A percentile compares a stretch with the other conserved stretches of the same genome.
Conservation (phyloP, 1,140 invertebrate genomes). For the Penaeus vannamei region DNA sequence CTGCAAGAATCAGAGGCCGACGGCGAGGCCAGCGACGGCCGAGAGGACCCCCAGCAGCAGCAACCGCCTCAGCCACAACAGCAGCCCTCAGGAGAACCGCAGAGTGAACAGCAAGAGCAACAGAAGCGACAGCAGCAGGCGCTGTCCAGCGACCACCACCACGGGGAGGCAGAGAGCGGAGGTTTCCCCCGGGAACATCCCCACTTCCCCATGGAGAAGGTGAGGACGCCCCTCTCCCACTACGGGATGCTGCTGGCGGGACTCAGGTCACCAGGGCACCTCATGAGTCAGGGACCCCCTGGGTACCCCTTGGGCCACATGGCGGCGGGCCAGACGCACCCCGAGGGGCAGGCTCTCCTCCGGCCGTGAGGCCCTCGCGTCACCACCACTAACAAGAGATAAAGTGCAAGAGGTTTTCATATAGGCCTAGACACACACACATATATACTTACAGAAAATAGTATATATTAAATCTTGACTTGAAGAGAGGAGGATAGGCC, state of each 20-base stretch:
- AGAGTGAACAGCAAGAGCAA: conserved; percentile 54
- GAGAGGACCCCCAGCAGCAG: conserved; percentile 57
- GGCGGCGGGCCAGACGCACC: no score
- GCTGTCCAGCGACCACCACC: conserved; percentile 45
- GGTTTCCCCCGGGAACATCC: conserved; percentile 38
- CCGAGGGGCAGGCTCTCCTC: no score
- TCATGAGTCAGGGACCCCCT: no score
- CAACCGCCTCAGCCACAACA: conserved; percentile 69
- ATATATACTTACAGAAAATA: background rate
- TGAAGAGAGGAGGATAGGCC: background rate
- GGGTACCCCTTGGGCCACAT: no score
- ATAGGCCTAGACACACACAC: background rate
- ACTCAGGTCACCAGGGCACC: no score
- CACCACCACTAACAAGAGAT: no score
- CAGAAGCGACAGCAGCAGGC: conserved; percentile 48
- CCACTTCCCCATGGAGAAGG: conserved; percentile 52
- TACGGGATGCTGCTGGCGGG: no score
- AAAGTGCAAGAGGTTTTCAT: background rate
- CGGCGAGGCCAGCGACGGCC: conserved; percentile 53
- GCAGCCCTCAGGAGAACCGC: conserved; percentile 43
- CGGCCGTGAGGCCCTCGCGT: no score
- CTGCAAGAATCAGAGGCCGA: conserved; percentile 80
- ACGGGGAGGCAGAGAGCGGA: background rate
- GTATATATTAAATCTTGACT: background rate
- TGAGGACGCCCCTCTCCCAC: background rate